phyloP scores from a whole-genome alignment of 2,113 vertebrate genomes.

The Saguinus midas region DNA sequence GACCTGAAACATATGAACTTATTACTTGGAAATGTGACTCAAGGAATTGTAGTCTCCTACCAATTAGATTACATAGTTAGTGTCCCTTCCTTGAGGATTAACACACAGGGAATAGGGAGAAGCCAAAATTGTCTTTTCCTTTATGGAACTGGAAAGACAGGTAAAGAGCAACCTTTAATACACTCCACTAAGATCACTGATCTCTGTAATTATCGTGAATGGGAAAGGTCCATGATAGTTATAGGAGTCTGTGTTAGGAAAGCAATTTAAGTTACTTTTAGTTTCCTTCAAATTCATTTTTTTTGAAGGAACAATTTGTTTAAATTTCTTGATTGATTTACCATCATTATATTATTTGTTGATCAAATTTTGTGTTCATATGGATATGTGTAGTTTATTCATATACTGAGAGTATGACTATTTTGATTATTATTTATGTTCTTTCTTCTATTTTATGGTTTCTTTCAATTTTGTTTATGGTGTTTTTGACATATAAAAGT shows the following conservation, averaged over 20 bases:
- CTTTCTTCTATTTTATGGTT: conserved; percentile 2
- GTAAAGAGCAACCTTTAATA: neutral
- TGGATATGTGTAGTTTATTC: neutral
- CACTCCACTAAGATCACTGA: neutral
- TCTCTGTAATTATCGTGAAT: neutral
- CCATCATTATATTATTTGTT: neutral
- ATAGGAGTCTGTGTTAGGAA: neutral
- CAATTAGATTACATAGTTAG: neutral
- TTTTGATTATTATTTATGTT: neutral
- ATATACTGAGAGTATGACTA: neutral
- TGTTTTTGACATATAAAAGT: neutral
- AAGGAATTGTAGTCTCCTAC: neutral
- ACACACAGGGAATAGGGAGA: neutral
- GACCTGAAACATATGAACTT: neutral
- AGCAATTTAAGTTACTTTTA: neutral
- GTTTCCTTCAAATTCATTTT: neutral
- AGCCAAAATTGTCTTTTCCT: neutral
- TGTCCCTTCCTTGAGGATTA: neutral
- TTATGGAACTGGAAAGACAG: neutral
- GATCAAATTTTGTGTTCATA: neutral
- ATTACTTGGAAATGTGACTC: neutral
- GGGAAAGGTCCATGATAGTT: neutral
- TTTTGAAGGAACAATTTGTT: neutral
- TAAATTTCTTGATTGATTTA: neutral
- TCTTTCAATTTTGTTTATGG: neutral